Conservation (phyloP, 2,888 invertebrate species). For the Tuta absoluta region DNA sequence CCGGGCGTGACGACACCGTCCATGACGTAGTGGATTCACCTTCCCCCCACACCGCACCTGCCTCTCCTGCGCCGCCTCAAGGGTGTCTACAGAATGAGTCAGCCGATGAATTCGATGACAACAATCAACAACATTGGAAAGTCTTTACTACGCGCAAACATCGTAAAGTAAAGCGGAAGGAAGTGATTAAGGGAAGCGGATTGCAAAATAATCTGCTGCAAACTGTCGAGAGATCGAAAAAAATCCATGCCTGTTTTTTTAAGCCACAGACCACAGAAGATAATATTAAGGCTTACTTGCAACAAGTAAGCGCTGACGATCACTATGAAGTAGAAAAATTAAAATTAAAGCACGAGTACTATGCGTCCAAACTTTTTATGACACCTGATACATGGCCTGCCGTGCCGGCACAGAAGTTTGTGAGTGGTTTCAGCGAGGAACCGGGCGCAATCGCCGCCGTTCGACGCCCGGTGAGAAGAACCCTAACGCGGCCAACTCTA, state of each 20-base stretch:
- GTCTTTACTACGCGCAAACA: neutral
- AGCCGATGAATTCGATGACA: neutral
- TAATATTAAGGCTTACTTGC: neutral
- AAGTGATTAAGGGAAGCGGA: neutral
- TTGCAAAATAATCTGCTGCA: neutral
- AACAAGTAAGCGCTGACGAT: neutral
- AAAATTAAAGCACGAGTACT: conserved; percentile 7
- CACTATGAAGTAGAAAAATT: neutral
- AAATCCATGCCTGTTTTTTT: conserved; percentile 16
- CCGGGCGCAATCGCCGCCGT: conserved; percentile 22
- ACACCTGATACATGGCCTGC: conserved; percentile 21
- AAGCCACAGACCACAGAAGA: neutral
- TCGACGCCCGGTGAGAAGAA: neutral
- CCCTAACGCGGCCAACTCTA: neutral
- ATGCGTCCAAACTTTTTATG: conserved; percentile 16
- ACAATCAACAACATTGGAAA: neutral
- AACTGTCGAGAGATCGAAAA: neutral
- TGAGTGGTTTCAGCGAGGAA: conserved; percentile 26
- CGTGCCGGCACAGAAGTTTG: conserved; percentile 15
- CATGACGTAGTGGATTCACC: neutral
- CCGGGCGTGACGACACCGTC: too few species aligned
- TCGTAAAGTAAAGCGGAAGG: neutral
- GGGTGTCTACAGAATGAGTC: too few species aligned
- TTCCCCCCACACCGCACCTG: neutral
- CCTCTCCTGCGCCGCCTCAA: too few species aligned